phyloP scores from a whole-genome alignment of 2,888 invertebrate genomes.

The Callosobruchus maculatus region DNA sequence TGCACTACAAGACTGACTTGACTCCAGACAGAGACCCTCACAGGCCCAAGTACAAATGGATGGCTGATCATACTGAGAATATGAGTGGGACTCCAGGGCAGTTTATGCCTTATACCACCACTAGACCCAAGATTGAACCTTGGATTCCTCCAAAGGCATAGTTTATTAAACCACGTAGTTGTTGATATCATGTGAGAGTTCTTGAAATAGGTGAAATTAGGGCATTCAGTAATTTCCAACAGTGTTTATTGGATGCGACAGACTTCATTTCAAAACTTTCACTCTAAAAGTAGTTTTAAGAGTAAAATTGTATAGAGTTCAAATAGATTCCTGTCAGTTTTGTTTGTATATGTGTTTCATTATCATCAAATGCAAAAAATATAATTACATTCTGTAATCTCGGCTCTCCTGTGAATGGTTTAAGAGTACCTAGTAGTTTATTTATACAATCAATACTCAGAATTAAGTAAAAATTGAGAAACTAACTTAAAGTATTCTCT shows the following conservation, averaged over 20 bases:
- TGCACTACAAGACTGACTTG: constrained; percentile 88
- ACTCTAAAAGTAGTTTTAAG: neutral
- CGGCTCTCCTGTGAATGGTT: too few species aligned
- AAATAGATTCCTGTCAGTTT: neutral
- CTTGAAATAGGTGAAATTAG: too few species aligned
- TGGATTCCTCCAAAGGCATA: constrained; percentile 62
- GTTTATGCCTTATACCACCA: constrained; percentile 91
- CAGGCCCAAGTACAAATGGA: constrained; percentile 82
- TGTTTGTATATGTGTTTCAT: too few species aligned
- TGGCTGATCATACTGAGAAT: constrained; percentile 81
- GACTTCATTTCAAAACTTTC: neutral
- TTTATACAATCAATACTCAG: too few species aligned
- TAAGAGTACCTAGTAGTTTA: too few species aligned
- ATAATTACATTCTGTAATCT: too few species aligned
- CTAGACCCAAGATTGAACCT: constrained; percentile 78
- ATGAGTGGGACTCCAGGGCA: constrained; percentile 73
- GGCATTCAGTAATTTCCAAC: too few species aligned
- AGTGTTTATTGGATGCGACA: too few species aligned
- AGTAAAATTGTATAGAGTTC: neutral
- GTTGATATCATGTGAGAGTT: neutral
- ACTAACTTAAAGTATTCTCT: too few species aligned
- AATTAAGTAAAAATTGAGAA: too few species aligned
- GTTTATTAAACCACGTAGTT: neutral
- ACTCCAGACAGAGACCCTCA: constrained; percentile 64
- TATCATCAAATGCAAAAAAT: too few species aligned